Conservation (phyloP, 2,797 vertebrate genomes). For the Masticophis lateralis region DNA sequence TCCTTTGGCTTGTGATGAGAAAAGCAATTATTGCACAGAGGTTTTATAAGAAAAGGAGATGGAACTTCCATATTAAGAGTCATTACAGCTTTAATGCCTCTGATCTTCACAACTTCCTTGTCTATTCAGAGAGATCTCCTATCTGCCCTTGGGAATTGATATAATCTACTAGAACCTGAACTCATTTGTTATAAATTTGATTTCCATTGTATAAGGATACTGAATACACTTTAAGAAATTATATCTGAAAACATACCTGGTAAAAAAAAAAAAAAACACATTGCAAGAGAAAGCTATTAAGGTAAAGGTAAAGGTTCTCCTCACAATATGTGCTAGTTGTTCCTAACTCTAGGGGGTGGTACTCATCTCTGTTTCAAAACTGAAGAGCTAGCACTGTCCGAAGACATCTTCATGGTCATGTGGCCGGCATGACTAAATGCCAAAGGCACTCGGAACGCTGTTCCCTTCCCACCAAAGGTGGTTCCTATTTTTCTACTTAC, state of each 20-base stretch:
- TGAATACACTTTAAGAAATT: background rate
- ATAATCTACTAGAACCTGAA: background rate
- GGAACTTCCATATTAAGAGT: background rate
- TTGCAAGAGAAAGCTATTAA: background rate
- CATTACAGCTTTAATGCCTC: background rate
- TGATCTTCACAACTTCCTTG: too few relatives aligned
- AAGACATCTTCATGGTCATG: too few relatives aligned
- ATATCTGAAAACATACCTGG: background rate
- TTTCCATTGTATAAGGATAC: background rate
- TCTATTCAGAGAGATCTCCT: background rate
- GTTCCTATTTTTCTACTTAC: too few relatives aligned
- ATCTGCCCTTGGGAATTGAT: background rate
- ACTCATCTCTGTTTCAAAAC: too few relatives aligned
- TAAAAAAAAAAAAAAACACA: background rate
- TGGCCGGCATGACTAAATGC: too few relatives aligned
- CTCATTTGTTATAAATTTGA: background rate
- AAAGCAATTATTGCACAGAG: background rate
- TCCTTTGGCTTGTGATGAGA: background rate
- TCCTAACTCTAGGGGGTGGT: too few relatives aligned
- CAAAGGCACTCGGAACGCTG: too few relatives aligned
- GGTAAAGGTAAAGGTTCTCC: too few relatives aligned
- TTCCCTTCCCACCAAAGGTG: too few relatives aligned
- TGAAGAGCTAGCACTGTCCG: too few relatives aligned
- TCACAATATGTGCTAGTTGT: too few relatives aligned
- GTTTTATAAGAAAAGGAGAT: background rate